Percentiles rank a stretch among this genome's conserved stretches.
phyloP scores from a whole-genome alignment of 2,113 vertebrate genomes.

The Gymnogyps californianus region DNA sequence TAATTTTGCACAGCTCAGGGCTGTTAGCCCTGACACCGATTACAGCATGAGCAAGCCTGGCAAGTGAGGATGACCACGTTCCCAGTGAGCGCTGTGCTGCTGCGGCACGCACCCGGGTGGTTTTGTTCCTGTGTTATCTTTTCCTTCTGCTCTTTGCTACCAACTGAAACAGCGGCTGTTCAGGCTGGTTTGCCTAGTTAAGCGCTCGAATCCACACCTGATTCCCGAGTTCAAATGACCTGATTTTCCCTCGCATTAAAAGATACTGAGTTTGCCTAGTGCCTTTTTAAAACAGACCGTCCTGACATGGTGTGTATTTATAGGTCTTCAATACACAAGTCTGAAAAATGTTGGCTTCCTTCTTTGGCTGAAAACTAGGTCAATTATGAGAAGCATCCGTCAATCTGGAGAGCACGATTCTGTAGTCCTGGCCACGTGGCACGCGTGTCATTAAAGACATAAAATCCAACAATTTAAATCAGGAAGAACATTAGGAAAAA shows the following conservation, averaged over 20 bases:
- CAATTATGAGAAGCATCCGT: not conserved
- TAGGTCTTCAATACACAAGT: not conserved
- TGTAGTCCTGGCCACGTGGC: not conserved
- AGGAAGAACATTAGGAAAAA: not conserved
- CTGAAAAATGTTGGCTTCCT: not conserved
- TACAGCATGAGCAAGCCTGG: not conserved
- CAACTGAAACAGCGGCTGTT: not conserved
- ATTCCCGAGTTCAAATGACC: not conserved
- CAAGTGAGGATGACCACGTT: accelerated
- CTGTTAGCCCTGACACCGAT: not conserved
- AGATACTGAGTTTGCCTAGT: not conserved
- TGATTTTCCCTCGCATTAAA: not conserved
- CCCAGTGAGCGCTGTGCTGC: not conserved
- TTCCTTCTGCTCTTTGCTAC: not conserved
- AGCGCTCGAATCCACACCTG: not conserved
- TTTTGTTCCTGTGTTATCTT: not conserved
- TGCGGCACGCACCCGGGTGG: accelerated
- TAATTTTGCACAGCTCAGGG: not conserved
- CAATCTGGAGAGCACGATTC: not conserved
- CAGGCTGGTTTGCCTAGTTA: not conserved
- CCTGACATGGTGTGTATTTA: not conserved
- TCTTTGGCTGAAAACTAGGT: not conserved
- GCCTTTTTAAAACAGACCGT: not conserved
- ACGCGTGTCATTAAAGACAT: not conserved
- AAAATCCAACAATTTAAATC: not conserved